Evolutionary conservation across 2,888 invertebrate genomes (phyloP), one percentile per base, ranked within the genome.

Genomic region (Antheraea yamamai): DNA sequence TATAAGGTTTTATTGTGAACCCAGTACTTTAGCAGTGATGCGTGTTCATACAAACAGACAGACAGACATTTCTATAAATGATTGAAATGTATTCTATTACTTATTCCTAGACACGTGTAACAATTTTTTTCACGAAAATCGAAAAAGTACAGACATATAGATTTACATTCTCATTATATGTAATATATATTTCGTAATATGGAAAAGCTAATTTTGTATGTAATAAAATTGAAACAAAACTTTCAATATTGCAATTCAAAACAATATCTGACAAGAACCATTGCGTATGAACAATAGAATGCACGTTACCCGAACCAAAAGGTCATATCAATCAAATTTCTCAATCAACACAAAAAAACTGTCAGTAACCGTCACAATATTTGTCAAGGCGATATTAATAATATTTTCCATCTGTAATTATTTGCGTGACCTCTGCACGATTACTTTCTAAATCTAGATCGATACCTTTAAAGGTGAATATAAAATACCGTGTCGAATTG

Each of bases 391-490:
- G 64, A 77, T 76, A 77, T 79, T 73, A 35, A 76, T 77, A 77
- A 76, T 77, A 77, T 78, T 79, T 76, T 75, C 14, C 26, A 52
- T 73, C 64, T 75, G 68, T 74, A 35, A 83, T 76, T 76, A 79
- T 78, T 77, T 70, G 30, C 72, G 72, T 80, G 85, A 82, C 87
- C 87, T 85, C 81, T 77, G 74, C 73, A 52, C 47, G 30, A 73
- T 75, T 77, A 81, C 81, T 84, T 86, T 84, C 83, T 72, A 79
- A 85, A 82, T 83, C 79, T 79, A 80, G 82, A 79, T 79, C 81
- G 79, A 76, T 78, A 78, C 80, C 80, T 81, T 35, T 52, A 74
- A 70, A 77, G 74, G 76, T 72, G 23, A 75, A 78, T 75, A 74
- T 76, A 79, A 81, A 82, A 82, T 79, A 79, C 73, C 77, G 77